These are phyloP conservation scores for Dendrocopos noguchii DNA, from an alignment of 2,113 vertebrate species.

Conservation along the genomic window DNA sequence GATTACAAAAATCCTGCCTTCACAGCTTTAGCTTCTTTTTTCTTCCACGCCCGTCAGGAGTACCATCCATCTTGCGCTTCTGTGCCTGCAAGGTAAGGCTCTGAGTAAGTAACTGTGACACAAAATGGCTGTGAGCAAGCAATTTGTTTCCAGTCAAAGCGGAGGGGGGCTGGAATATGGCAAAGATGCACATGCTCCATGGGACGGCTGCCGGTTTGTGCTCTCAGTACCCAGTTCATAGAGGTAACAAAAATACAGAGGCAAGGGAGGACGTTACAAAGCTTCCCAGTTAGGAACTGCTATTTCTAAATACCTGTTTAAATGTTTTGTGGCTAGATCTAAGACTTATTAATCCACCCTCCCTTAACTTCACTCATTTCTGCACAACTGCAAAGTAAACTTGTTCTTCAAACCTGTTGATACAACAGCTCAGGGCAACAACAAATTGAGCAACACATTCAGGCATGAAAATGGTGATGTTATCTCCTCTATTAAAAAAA, in stretches of 20 bases:
- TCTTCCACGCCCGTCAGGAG: conserved; percentile 91
- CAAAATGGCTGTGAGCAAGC: background rate
- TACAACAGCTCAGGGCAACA: background rate
- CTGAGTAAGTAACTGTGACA: background rate
- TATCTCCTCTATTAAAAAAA: background rate
- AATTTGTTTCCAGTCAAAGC: background rate
- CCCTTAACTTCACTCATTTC: background rate
- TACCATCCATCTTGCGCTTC: conserved; percentile 94
- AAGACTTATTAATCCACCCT: background rate
- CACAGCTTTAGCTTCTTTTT: conserved; percentile 98
- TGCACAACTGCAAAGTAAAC: background rate
- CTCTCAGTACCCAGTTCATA: rapidly evolving
- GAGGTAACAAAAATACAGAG: background rate
- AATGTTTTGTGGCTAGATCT: background rate
- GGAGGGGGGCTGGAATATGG: background rate
- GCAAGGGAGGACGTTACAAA: background rate
- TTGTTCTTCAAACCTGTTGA: background rate
- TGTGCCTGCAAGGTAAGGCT: conserved; percentile 81
- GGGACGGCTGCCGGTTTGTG: rapidly evolving
- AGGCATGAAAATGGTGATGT: background rate
- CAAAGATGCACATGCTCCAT: background rate
- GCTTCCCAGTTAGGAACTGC: background rate
- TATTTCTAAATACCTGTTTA: background rate
- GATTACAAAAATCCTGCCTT: conserved; percentile 76
- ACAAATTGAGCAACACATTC: background rate